Percentiles rank a stretch among this genome's conserved stretches.
Evolutionary conservation across 2,113 vertebrate genomes (phyloP).

Genomic region (Alethe diademata): DNA sequence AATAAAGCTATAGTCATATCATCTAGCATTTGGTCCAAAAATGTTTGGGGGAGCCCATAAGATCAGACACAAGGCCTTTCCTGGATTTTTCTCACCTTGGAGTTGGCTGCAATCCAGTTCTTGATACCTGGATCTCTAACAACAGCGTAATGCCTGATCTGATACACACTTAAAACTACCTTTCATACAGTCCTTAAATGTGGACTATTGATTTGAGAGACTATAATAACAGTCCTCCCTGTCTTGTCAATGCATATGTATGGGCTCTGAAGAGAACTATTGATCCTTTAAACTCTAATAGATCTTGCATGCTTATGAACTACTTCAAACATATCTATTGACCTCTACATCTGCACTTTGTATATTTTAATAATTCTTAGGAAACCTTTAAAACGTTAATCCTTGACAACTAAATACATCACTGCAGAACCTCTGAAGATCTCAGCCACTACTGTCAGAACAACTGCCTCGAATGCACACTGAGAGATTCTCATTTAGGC

Average conservation of each 20-base stretch:
- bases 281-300: slow-evolving; percentile 33
- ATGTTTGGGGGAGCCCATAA: neutral
- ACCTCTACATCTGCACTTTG: slow-evolving; percentile 12
- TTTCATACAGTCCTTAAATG: slow-evolving; percentile 2
- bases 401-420: slow-evolving; percentile 42
- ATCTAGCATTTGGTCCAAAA: neutral
- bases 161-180: neutral
- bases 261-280: slow-evolving; percentile 28
- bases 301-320: slow-evolving; percentile 37
- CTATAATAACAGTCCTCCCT: neutral
- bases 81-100: neutral
- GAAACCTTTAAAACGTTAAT: slow-evolving; percentile 54
- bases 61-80: neutral
- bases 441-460: slow-evolving; percentile 9
- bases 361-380: slow-evolving; percentile 57
- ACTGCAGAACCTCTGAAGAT: neutral
- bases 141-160: neutral
- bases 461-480: neutral
- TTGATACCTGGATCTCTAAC: neutral
- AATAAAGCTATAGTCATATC: neutral
- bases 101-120: neutral
- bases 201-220: neutral
- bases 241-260: neutral
- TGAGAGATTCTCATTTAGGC: neutral
- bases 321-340: slow-evolving; percentile 29